phyloP scores from a whole-genome alignment of 2,888 invertebrate species.

The Adineta ricciae region DNA sequence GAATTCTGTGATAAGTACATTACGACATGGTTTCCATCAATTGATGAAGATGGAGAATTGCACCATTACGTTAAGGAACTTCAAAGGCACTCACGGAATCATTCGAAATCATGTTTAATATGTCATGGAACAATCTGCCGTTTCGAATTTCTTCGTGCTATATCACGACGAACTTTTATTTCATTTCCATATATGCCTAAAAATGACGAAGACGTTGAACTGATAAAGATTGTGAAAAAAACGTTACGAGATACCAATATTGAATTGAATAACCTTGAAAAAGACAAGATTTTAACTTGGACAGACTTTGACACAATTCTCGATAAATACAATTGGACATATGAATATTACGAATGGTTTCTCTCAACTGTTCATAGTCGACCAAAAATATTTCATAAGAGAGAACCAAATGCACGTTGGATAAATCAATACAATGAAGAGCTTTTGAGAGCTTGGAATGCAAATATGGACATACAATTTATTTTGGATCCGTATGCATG shows the following conservation, averaged over 20 bases:
- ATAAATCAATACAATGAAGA: neutral
- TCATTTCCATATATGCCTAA: too few species aligned
- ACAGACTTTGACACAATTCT: neutral
- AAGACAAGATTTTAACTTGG: neutral
- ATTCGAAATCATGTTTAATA: neutral
- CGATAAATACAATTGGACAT: neutral
- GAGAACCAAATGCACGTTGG: neutral
- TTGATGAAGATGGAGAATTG: neutral
- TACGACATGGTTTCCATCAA: neutral
- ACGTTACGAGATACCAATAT: neutral
- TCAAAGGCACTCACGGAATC: neutral
- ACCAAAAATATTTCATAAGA: neutral
- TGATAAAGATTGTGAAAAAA: neutral
- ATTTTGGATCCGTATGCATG: neutral
- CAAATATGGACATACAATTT: neutral
- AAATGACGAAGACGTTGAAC: too few species aligned
- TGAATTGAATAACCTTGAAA: neutral
- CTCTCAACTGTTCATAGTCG: neutral
- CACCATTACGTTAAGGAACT: neutral
- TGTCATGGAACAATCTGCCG: neutral
- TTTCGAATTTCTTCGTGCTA: neutral
- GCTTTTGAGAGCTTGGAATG: neutral
- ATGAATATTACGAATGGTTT: neutral
- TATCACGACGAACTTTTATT: neutral
- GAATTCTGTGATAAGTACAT: neutral